Base-by-base conservation (phyloP, 2,888 invertebrate species). In the Drosophila barbarae region DNA sequence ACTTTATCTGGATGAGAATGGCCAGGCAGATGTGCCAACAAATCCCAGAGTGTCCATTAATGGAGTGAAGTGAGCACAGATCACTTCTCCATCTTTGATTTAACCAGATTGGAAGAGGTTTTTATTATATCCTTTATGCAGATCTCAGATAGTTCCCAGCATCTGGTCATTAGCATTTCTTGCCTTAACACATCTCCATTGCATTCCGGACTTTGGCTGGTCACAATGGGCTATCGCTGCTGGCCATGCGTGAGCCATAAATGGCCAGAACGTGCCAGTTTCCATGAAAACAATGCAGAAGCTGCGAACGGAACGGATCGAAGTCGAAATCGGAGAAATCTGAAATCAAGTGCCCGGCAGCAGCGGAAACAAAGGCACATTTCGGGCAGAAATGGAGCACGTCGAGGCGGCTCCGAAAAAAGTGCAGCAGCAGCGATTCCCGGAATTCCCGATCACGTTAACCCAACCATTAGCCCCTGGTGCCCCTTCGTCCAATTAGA, bases 221-320 rank as follows among this genome's bases (percentile, higher is more conserved):
- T 10, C 46, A 47, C 57, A 58, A 39, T 49, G 54, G 54, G 54
- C 58, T 47, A 60, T 58, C 36, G 34, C 38, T 49, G 61, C 42
- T 57, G 61, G 63, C 69, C 55, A 55, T 70, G 77, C 70, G 69
- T 82, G 77, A 60, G 35, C 63, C 78, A 75, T 77, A 73, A 84
- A 81, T 77, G 77, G 69, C 28, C 65, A 60, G 77, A 84, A 81
- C 81, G 81, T 81, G 81, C 84, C 75, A 54, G 68, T 68, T 63
- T 66, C 34, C 13, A 26, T 68, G 46, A 68, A 73, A 83, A 76
- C 84, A 83, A 83, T 74, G 83, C 76, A 68, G 63, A 63, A 36
- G 61, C 57, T 57, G 44, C 51, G 34, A 18, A 28, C 15, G 34
- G 21, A 23, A n/a, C 30, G 49, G 12, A 64, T 54, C 54, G 47